phyloP scores from a whole-genome alignment of 2,113 vertebrate species.

The Gallinago jamesoni region DNA sequence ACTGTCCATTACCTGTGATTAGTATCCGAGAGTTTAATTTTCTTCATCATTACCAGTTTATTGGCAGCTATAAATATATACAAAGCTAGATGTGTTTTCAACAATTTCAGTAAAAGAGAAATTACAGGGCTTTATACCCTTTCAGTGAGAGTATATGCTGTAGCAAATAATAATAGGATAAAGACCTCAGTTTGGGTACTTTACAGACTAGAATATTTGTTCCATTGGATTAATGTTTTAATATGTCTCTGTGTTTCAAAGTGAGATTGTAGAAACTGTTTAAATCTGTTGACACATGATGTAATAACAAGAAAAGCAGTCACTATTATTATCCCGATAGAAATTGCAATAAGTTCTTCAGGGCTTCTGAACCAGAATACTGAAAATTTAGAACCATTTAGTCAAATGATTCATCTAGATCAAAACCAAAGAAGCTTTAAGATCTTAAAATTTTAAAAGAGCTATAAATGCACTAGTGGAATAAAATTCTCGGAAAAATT shows the following conservation, averaged over 20 bases:
- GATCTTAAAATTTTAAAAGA: background rate
- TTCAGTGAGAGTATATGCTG: background rate
- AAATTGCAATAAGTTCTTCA: background rate
- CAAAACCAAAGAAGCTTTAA: background rate
- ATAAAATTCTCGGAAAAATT: background rate
- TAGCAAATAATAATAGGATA: background rate
- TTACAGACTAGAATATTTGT: background rate
- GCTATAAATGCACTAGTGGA: fast-evolving
- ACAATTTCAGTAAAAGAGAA: background rate
- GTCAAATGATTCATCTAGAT: background rate
- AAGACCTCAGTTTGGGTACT: background rate
- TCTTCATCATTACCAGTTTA: background rate
- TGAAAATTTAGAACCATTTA: background rate
- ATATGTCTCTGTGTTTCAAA: background rate
- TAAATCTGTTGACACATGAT: background rate
- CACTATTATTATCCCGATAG: background rate
- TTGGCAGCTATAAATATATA: background rate
- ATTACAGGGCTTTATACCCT: background rate
- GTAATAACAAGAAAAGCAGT: background rate
- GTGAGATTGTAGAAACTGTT: background rate
- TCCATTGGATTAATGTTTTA: background rate
- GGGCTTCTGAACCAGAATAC: background rate
- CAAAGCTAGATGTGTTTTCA: background rate
- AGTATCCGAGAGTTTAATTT: background rate
- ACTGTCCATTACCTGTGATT: background rate